A percentile compares a stretch with the other conserved stretches of the same genome.
Conservation (phyloP, 2,113 vertebrate species). For the Mormyrus iriodes region DNA sequence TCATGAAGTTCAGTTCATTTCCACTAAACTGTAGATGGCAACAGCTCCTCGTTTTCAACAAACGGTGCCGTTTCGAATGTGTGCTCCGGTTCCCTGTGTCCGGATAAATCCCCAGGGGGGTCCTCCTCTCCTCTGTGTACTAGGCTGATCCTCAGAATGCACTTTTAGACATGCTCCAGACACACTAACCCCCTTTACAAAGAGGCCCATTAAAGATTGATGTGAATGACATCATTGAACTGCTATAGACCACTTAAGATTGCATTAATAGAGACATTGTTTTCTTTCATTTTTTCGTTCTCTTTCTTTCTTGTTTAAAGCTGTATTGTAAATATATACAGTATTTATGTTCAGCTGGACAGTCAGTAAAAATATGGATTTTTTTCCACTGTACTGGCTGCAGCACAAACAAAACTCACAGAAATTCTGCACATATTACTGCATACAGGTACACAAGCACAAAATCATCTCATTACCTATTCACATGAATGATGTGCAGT, state of each 20-base stretch:
- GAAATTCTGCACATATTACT: background rate
- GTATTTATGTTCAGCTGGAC: background rate
- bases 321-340: background rate
- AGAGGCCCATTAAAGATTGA: background rate
- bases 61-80: background rate
- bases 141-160: background rate
- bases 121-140: background rate
- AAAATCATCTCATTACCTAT: background rate
- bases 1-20: background rate
- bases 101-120: background rate
- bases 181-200: background rate
- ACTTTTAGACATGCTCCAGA: background rate
- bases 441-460: background rate
- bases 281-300: background rate
- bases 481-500: background rate
- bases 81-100: background rate
- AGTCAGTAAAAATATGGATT: background rate
- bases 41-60: background rate
- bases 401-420: background rate
- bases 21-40: slow-evolving; percentile 18
- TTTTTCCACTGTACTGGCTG: background rate
- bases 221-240: background rate
- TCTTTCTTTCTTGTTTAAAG: background rate
- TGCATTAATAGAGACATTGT: background rate
- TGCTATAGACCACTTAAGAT: background rate